phyloP scores from a whole-genome alignment of 2,888 invertebrate genomes.

The Xiphydria camelus region DNA sequence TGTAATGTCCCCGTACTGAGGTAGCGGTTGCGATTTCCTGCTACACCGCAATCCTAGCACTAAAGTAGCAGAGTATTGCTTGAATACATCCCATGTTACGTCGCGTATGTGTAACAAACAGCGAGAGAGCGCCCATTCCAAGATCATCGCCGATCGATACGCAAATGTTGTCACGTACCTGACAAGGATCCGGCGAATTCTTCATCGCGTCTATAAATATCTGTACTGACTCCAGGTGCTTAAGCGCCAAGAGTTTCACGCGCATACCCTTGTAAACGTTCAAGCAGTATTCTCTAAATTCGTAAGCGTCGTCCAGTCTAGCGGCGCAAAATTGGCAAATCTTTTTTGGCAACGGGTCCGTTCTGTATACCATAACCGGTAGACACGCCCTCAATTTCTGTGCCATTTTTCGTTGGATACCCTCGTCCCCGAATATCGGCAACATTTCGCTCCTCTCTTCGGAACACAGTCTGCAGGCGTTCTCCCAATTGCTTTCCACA shows the following conservation, averaged over 20 bases:
- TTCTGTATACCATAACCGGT: constrained; percentile 47
- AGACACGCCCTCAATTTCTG: constrained; percentile 45
- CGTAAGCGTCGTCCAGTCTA: constrained; percentile 44
- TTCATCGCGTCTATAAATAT: constrained; percentile 47
- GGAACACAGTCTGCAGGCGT: constrained; percentile 43
- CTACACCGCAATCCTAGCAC: too few species aligned
- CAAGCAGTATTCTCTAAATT: constrained; percentile 45
- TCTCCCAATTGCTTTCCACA: constrained; percentile 34
- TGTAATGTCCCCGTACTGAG: too few species aligned
- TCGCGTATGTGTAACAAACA: too few species aligned
- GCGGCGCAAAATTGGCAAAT: constrained; percentile 51
- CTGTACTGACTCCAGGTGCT: constrained; percentile 36
- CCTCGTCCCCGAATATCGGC: constrained; percentile 46
- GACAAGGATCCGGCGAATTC: constrained; percentile 48
- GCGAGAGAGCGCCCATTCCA: too few species aligned
- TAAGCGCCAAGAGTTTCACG: constrained; percentile 30
- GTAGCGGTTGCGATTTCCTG: too few species aligned
- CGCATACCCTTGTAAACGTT: constrained; percentile 45
- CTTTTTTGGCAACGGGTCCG: constrained; percentile 49
- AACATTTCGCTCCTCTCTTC: constrained; percentile 46
- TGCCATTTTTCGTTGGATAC: constrained; percentile 40
- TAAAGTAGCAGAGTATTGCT: too few species aligned
- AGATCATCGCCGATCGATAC: too few species aligned
- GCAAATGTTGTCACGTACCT: too few species aligned
- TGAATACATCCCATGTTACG: too few species aligned